A percentile compares a stretch with the other conserved stretches of the same genome.
phyloP scores from a whole-genome alignment of 1,140 invertebrate species.

The Cotesia vestalis region DNA sequence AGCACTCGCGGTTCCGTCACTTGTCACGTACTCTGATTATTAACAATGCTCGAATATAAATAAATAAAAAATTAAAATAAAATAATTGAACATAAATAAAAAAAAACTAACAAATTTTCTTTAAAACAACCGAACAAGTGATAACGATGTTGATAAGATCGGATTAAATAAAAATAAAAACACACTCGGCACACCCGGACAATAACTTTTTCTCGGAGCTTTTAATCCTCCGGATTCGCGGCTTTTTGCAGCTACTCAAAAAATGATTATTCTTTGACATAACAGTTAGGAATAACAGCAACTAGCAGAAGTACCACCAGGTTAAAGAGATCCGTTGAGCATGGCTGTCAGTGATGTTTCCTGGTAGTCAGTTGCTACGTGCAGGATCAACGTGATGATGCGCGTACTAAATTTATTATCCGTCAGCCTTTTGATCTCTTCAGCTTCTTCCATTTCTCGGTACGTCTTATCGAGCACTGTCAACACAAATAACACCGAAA shows the following conservation, averaged over 20 bases:
- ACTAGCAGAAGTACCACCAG: not conserved
- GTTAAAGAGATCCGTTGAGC: constrained; percentile 20
- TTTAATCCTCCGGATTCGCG: constrained; percentile 42
- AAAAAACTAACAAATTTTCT: too few species aligned
- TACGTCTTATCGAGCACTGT: constrained; percentile 18
- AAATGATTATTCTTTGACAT: constrained; percentile 48
- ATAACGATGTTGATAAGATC: too few species aligned
- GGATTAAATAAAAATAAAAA: too few species aligned
- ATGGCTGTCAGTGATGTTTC: constrained; percentile 37
- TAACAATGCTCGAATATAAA: too few species aligned
- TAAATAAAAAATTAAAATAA: not conserved
- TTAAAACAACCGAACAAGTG: too few species aligned
- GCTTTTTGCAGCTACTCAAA: constrained; percentile 49
- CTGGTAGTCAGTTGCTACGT: constrained; percentile 37
- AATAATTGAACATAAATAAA: not conserved
- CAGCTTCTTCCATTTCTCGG: constrained; percentile 58
- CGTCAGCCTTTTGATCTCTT: constrained; percentile 43
- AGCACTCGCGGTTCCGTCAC: constrained; percentile 1
- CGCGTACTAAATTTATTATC: constrained; percentile 13
- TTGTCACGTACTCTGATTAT: not conserved
- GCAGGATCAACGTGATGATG: constrained; percentile 40
- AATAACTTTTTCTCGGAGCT: constrained; percentile 17
- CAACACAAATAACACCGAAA: not conserved
- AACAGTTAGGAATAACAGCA: constrained; percentile 39
- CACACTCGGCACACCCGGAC: constrained; percentile 14